A percentile compares a stretch with the other conserved stretches of the same genome.
Evolutionary conservation across 2,888 invertebrate genomes (phyloP).

Genomic region (Pyralis farinalis): DNA sequence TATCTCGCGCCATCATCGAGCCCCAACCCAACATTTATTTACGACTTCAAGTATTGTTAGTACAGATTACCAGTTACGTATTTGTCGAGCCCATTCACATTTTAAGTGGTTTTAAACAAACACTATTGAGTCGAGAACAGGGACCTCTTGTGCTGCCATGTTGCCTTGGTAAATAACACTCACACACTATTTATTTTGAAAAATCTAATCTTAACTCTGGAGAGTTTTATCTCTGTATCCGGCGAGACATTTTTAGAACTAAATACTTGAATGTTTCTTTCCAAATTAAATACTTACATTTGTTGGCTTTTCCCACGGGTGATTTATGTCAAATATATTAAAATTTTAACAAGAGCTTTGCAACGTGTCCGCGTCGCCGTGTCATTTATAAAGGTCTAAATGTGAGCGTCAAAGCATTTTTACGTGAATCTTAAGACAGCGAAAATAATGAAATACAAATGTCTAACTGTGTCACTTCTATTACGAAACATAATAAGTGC

Average conservation of each 20-base stretch:
- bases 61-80: conserved; percentile 58
- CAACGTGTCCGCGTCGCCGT: conserved; percentile 22
- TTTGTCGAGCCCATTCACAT: conserved; percentile 59
- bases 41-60: conserved; percentile 52
- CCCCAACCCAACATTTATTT: conserved; percentile 18
- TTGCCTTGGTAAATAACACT: conserved; percentile 52
- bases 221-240: conserved; percentile 67
- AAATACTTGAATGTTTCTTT: conserved; percentile 36
- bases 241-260: conserved; percentile 34
- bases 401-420: conserved; percentile 53
- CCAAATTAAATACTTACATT: conserved; percentile 37
- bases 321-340: conserved; percentile 9
- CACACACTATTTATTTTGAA: conserved; percentile 52
- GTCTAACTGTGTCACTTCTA: conserved; percentile 44
- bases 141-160: conserved; percentile 52
- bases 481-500: conserved; percentile 38
- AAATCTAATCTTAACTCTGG: conserved; percentile 57
- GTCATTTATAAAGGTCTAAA: conserved; percentile 46
- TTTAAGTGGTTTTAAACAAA: conserved; percentile 71
- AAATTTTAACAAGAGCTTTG: conserved; percentile 17
- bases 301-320: conserved; percentile 63
- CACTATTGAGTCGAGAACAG: conserved; percentile 59
- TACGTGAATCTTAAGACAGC: conserved; percentile 38
- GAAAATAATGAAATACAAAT: conserved; percentile 55
- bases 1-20: conserved; percentile 3